Conservation (phyloP, 2,888 invertebrate genomes). For the Drosophila basisetae region DNA sequence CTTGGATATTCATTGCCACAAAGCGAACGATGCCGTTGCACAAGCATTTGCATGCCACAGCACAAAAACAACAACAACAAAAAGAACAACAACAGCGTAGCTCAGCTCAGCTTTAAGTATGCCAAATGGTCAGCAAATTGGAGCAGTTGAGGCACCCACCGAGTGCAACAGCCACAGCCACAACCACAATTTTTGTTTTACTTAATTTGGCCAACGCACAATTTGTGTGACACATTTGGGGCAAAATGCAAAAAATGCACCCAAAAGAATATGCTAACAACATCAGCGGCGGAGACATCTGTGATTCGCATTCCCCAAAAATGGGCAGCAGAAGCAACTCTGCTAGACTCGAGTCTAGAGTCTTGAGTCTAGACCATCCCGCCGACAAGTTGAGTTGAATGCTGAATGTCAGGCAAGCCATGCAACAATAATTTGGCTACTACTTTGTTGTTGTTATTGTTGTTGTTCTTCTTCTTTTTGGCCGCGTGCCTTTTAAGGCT, state of each 20-base stretch:
- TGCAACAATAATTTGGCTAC: constrained; percentile 10
- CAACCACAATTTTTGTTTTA: constrained; percentile 5
- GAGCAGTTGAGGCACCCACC: constrained; percentile 43
- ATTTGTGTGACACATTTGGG: constrained; percentile 71
- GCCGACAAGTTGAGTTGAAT: constrained; percentile 18
- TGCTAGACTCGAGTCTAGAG: not conserved
- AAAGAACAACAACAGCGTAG: not conserved
- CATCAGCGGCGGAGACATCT: constrained; percentile 26
- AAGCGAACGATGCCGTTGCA: constrained; percentile 53
- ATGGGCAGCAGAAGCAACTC: constrained; percentile 15
- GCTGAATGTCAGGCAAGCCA: constrained; percentile 7
- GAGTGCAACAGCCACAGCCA: constrained; percentile 15
- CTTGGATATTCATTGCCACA: constrained; percentile 49
- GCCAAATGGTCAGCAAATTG: constrained; percentile 78
- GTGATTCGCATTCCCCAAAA: constrained; percentile 28
- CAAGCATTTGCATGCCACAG: constrained; percentile 71
- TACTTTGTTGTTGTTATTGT: not conserved
- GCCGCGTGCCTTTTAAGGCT: constrained; percentile 29
- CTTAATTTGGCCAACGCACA: constrained; percentile 57
- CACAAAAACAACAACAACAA: constrained; percentile 8
- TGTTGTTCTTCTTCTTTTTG: not conserved
- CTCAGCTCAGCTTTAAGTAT: constrained; percentile 50
- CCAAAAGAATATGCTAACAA: constrained; percentile 47
- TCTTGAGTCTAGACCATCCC: constrained; percentile 5
- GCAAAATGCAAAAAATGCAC: constrained; percentile 51